Conservation (phyloP, 1,140 invertebrate species). For the Anoplolepis gracilipes region DNA sequence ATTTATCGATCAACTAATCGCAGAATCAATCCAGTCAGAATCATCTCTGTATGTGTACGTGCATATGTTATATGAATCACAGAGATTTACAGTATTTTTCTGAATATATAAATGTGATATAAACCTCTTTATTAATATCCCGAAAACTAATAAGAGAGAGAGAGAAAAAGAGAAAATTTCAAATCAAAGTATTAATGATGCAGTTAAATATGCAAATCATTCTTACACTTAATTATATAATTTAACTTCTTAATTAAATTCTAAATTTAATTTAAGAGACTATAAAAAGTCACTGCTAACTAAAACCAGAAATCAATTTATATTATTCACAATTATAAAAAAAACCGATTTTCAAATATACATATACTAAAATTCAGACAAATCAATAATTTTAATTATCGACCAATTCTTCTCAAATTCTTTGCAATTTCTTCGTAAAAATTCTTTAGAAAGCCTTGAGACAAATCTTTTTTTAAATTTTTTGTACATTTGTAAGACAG, state of each 20-base stretch:
- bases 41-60: not conserved
- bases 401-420: not conserved
- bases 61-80: not conserved
- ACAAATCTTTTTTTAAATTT: not conserved
- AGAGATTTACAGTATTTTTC: not conserved
- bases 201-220: too few species aligned
- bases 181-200: not conserved
- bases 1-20: not conserved
- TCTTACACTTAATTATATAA: not conserved
- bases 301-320: not conserved
- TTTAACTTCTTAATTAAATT: slow-evolving; percentile 12
- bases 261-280: not conserved
- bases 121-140: not conserved
- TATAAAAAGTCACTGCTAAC: not conserved
- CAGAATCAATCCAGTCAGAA: not conserved
- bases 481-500: not conserved
- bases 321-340: not conserved
- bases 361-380: not conserved
- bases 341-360: not conserved
- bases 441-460: not conserved
- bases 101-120: not conserved
- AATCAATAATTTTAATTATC: not conserved
- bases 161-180: not conserved
- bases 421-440: not conserved
- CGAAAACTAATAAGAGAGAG: not conserved